phyloP scores from a whole-genome alignment of 2,113 vertebrate species.

The Percina caprodes region DNA sequence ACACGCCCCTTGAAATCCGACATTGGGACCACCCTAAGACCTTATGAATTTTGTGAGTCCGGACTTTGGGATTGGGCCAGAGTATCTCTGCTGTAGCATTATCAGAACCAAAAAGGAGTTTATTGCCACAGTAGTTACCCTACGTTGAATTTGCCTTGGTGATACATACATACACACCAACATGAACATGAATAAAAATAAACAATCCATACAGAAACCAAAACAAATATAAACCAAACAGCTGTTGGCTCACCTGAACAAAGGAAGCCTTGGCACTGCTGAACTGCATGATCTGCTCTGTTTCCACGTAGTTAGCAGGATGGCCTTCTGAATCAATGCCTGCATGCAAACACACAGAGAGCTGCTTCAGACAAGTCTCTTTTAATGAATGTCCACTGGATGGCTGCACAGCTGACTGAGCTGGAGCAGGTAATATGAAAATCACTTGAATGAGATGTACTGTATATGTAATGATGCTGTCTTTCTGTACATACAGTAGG shows the following conservation, averaged over 20 bases:
- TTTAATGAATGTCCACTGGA: background rate
- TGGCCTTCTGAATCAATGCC: constrained; percentile 99
- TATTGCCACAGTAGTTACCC: no score
- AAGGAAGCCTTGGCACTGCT: constrained; percentile 90
- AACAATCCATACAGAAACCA: no score
- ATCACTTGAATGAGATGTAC: background rate
- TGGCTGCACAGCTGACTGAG: background rate
- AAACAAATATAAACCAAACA: no score
- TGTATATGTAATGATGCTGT: background rate
- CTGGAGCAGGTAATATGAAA: background rate
- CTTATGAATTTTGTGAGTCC: no score
- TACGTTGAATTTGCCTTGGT: no score
- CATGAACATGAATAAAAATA: no score
- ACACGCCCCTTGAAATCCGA: no score
- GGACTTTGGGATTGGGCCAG: no score
- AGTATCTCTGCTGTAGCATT: no score
- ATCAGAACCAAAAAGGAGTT: no score
- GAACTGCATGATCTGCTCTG: constrained; percentile 95
- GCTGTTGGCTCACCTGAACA: constrained; percentile 84
- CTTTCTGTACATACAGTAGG: background rate
- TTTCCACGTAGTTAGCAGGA: constrained; percentile 96
- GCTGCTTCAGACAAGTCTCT: background rate
- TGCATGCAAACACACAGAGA: constrained; percentile 55
- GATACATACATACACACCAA: no score
- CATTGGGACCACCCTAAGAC: no score